phyloP scores from a whole-genome alignment of 2,113 vertebrate species.

The Gallinago media region DNA sequence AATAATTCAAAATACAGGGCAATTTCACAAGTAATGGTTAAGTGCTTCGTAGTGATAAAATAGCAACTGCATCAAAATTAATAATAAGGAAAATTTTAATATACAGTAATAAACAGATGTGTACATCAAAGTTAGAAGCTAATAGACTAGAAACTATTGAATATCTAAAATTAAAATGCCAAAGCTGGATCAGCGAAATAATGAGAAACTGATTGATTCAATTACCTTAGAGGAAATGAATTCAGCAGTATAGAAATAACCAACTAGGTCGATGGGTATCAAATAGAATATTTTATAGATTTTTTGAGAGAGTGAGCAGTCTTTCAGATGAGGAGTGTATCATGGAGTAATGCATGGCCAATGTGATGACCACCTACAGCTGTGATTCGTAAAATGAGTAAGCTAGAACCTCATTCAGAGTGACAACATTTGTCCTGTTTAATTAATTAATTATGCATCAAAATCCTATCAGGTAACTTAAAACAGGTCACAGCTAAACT shows the following conservation, averaged over 20 bases:
- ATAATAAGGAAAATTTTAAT: slow-evolving; percentile 10
- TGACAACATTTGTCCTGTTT: slow-evolving; percentile 41
- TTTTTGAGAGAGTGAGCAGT: not conserved
- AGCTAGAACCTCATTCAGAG: slow-evolving; percentile 6
- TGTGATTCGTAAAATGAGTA: not conserved
- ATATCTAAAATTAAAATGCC: slow-evolving; percentile 78
- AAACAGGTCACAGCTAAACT: slow-evolving; percentile 50
- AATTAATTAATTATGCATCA: slow-evolving; percentile 61
- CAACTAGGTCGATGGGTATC: slow-evolving; percentile 4
- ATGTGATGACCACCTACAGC: not conserved
- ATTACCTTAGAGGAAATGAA: slow-evolving; percentile 72
- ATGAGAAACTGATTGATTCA: slow-evolving; percentile 73
- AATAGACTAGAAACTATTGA: slow-evolving; percentile 67
- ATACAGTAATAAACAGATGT: slow-evolving; percentile 37
- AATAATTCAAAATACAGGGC: not conserved
- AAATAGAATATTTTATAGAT: slow-evolving; percentile 30
- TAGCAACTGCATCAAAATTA: slow-evolving; percentile 22
- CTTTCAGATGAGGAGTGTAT: slow-evolving; percentile 20
- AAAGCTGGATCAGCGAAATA: slow-evolving; percentile 63
- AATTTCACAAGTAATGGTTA: not conserved
- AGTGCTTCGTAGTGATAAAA: not conserved
- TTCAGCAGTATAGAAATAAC: slow-evolving; percentile 63
- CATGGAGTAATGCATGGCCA: not conserved
- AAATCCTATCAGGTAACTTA: slow-evolving; percentile 54
- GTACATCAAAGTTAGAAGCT: slow-evolving; percentile 59